These are phyloP conservation scores for Octopus bimaculoides DNA, from an alignment of 1,140 invertebrate species.

Conservation along the genomic window DNA sequence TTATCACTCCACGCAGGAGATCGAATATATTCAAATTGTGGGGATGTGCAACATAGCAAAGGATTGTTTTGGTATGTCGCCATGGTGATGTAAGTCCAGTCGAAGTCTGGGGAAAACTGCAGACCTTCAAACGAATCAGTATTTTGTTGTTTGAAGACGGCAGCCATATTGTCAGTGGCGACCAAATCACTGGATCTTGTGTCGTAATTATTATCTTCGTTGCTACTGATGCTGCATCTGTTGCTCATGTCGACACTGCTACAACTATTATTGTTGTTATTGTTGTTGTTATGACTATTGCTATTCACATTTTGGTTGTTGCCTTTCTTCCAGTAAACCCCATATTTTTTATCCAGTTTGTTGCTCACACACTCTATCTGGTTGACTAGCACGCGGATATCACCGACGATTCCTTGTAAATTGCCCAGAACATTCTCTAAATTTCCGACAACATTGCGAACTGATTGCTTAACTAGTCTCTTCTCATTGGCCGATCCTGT, in stretches of 20 bases:
- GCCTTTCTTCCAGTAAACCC: conserved; percentile 6
- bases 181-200: neutral
- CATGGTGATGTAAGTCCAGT: conserved; percentile 25
- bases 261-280: no score
- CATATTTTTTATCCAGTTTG: conserved; percentile 18
- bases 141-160: neutral
- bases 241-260: no score
- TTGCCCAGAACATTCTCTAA: conserved; percentile 24
- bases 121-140: conserved; percentile 3
- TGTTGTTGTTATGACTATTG: neutral
- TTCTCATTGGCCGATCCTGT: neutral
- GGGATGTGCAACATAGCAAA: neutral
- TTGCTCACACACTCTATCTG: conserved; percentile 25
- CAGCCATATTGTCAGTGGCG: neutral
- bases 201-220: neutral
- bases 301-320: neutral
- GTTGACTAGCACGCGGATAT: conserved; percentile 21
- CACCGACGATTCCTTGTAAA: conserved; percentile 25
- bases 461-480: conserved; percentile 10
- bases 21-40: conserved; percentile 1
- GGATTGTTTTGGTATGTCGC: neutral
- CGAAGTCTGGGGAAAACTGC: conserved; percentile 24
- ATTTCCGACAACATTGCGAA: conserved; percentile 24
- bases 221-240: neutral
- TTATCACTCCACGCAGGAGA: neutral